Base-by-base conservation (phyloP, 2,797 vertebrate genomes). In the Pagetopsis macropterus region DNA sequence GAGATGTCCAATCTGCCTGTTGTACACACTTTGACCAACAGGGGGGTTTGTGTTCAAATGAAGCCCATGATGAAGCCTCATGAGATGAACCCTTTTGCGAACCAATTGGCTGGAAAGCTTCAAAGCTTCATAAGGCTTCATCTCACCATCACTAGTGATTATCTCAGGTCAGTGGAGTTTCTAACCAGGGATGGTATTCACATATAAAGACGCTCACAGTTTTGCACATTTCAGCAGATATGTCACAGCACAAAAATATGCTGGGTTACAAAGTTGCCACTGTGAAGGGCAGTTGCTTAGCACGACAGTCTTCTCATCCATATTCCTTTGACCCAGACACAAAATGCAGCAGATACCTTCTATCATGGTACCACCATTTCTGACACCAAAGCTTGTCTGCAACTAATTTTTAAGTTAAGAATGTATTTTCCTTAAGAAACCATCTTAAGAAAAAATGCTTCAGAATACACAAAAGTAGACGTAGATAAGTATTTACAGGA, bases 91-190 rank as follows among this genome's bases (percentile, higher is more conserved):
- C n/a, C n/a, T n/a, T n/a, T n/a, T n/a, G n/a, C n/a, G n/a, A n/a
- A n/a, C n/a, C n/a, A n/a, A n/a, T n/a, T n/a, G n/a, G n/a, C n/a
- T n/a, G n/a, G n/a, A n/a, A n/a, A n/a, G n/a, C n/a, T n/a, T n/a
- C n/a, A n/a, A n/a, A n/a, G n/a, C n/a, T n/a, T n/a, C n/a, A n/a
- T n/a, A n/a, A n/a, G n/a, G n/a, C n/a, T n/a, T n/a, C n/a, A n/a
- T n/a, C n/a, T n/a, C n/a, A n/a, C n/a, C n/a, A n/a, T n/a, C n/a
- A n/a, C n/a, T n/a, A 69, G 58, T 54, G 31, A 84, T 86, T 78
- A 86, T 73, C 37, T 81, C 72, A 70, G 75, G 79, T 82, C 71
- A 81, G 77, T 79, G 77, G 75, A 68, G 70, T 71, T 65, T 72
- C 70, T 78, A 78, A 83, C 61, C 41, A 37, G 23, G 16, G 58